Conservation (phyloP, 2,113 vertebrate species). For the Nipponia nippon region DNA sequence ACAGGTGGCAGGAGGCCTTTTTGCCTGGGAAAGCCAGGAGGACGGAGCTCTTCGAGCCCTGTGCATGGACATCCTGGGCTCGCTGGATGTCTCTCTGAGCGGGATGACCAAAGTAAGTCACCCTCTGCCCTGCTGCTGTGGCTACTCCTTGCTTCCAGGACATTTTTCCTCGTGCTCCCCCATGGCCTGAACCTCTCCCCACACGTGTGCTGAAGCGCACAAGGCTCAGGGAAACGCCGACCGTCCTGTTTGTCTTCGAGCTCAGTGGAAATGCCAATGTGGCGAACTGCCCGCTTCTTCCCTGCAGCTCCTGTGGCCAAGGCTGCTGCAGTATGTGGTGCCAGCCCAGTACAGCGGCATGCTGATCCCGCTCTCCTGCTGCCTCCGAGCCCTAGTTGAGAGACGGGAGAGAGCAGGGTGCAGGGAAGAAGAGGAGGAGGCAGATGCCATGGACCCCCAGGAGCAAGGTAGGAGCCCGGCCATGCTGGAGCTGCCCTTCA, state of each 20-base stretch:
- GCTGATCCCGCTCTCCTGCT: background rate
- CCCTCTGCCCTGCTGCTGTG: background rate
- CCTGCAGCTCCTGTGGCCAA: background rate
- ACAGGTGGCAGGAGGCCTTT: background rate
- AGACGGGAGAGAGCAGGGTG: background rate
- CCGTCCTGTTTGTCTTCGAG: background rate
- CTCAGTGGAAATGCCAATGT: background rate
- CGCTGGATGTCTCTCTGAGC: background rate
- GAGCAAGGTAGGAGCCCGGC: background rate
- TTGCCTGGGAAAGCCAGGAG: background rate
- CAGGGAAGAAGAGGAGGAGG: no score
- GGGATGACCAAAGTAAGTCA: background rate
- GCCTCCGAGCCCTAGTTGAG: background rate
- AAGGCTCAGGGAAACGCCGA: background rate
- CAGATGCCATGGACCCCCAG: background rate
- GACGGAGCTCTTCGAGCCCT: background rate
- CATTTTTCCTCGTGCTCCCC: background rate
- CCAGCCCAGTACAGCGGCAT: background rate
- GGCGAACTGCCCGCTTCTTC: background rate
- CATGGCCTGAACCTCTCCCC: background rate
- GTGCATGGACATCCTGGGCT: background rate
- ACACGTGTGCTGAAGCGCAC: background rate
- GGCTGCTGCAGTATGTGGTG: background rate
- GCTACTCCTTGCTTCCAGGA: background rate
- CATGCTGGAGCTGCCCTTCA: background rate